Evolutionary conservation across 1,140 invertebrate genomes (phyloP), one percentile per base, ranked within the genome.

Genomic region (Orius insidiosus): DNA sequence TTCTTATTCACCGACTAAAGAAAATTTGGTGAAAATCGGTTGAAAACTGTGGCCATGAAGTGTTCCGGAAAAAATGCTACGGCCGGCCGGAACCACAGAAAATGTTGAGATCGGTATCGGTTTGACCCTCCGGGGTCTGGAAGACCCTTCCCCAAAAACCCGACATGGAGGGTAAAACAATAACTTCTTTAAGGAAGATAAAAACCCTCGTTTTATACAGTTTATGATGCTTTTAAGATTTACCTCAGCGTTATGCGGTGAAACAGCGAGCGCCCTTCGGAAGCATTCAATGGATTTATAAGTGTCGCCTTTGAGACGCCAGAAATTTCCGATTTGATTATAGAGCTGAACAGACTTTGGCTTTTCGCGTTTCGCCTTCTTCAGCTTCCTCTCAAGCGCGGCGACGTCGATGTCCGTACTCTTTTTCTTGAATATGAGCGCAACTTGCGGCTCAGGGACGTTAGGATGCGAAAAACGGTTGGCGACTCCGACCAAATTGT

Each of bases 291-390:
- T 87, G 0, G 84, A 81, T 56, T 78, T 75, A 56, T 78, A 69
- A 5, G 84, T 81, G 58, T 85, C 78, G 5, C 84, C 84, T 61
- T 85, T 85, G 52, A 86, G 83, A 51, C 84, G 68, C 76, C 77
- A 82, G 58, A 85, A 89, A 61, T 90, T 88, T 4, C 84, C 85
- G 58, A 89, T 87, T 60, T 88, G 82, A 59, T 87, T 86, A 59
- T 85, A 86, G 31, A 86, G 64, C 56, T 85, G 78, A 18, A 85
- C 76, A 40, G 84, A 87, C 56, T 84, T 84, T 49, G 84, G 83
- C 67, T 85, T 86, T 71, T 79, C 83, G 61, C 76, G 70, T 63
- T 85, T 87, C 2, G 78, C 75, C 64, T 82, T 85, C 55, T 79
- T 79, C 18, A 90, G 62, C 19, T 52, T 51, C 33, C 51, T 45